Evolutionary conservation across 1,140 invertebrate species (phyloP), one percentile per base, ranked within the genome.

Genomic region (Macrocentrus cingulum): DNA sequence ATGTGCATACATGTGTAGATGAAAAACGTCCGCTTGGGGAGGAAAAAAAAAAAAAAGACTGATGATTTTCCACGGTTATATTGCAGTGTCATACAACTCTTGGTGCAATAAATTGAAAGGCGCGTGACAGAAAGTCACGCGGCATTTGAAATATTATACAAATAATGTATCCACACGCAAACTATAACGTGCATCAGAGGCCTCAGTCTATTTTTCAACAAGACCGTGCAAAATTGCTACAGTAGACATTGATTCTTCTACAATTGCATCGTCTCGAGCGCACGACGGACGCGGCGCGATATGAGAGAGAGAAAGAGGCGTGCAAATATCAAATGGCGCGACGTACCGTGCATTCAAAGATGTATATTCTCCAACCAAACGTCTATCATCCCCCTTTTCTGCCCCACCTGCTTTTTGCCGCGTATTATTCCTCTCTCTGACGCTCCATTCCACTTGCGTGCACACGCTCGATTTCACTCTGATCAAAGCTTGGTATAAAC

Each of bases 161-260:
- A 56, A 56, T 56, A 56, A 56, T 45, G 42, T 56, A 46, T 44
- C 16, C 22, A 25, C 41, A 32, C 39, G n/a, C 29, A 20, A 18
- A 19, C 2, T 1, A 29, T 36, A 25, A 25, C 29, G 34, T 55
- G 23, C 22, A 44, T 25, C 9, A 55, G 42, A 46, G 42, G 39
- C 23, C 42, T 25, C n/a, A 18, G 13, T n/a, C 53, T 23, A 56
- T 56, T 46, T 34, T 32, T 36, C 25, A 11, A 9, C 6, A 20
- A 16, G 36, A 11, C 20, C 25, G n/a, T 42, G 19, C 29, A 41
- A 16, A 41, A 39, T 8, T n/a, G n/a, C 25, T 3, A 13, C 22
- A n/a, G n/a, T n/a, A 36, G 53, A 56, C 53, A 56, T 56, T 56
- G 53, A 56, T 56, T 56, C 53, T 46, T 34, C 42, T 15, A 56